Evolutionary conservation across 1,140 invertebrate genomes (phyloP), one percentile per base, ranked within the genome.

Genomic region (Zaprionus tsacasi): DNA sequence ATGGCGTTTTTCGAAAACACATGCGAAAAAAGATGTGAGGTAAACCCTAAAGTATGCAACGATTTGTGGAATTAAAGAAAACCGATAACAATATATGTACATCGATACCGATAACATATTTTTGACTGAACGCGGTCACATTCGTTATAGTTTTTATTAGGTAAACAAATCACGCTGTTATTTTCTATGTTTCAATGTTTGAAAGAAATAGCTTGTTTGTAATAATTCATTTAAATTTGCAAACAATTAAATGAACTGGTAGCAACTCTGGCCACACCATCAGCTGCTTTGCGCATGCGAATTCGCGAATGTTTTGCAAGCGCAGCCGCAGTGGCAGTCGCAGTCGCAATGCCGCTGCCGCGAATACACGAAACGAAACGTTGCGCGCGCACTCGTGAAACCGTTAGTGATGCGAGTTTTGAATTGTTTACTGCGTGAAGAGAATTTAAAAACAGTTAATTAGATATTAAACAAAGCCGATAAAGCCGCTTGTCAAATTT

Each of bases 271-370:
- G 10, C 4, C 5, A 25, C 27, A 6, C 21, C 52, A 63, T 52
- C 71, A 74, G 58, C 66, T 74, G 71, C 12, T 56, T 21, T 15
- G 71, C 71, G 71, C 71, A 74, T 74, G 71, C 66, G 71, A 74
- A 70, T 70, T 74, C n/a, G 27, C 66, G 40, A 45, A 70, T 57
- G 43, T 57, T 63, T 74, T 70, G 66, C 71, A 74, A 63, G 66
- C 66, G 66, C 66, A 69, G 45, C 40, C 40, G n/a, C 40, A 43
- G n/a, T 13, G 35, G 61, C 48, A 64, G 25, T 36, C 59, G 59
- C 59, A 61, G 71, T 74, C 71, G 71, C 71, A 74, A 74, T 74
- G 71, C 52, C 66, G 71, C 52, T 52, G 66, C 50, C 66, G 71
- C 52, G 58, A 74, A 69, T 35, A 21, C 25, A 70, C 38, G 25